Evolutionary conservation across 2,888 invertebrate species (phyloP).

Genomic region (Cartodere bifasciata): DNA sequence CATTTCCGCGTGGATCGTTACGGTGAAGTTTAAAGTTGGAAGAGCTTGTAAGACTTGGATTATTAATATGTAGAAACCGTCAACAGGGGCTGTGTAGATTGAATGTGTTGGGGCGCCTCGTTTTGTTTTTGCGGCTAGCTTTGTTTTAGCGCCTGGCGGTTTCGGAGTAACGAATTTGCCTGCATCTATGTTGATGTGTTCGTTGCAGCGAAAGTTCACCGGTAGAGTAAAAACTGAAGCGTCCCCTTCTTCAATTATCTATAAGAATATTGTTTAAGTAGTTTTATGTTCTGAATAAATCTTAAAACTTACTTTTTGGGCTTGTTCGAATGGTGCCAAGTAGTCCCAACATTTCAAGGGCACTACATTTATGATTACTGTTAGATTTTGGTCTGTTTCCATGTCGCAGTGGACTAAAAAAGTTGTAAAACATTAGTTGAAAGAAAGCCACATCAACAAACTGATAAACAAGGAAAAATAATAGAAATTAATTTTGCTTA

Average conservation of each 20-base stretch:
- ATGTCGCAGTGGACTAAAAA: no score
- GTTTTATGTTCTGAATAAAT: background rate
- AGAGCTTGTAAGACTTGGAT: conserved; percentile 37
- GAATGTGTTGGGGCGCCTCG: conserved; percentile 27
- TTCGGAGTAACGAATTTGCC: no score
- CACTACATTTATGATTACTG: conserved; percentile 40
- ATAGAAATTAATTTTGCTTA: no score
- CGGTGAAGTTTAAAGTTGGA: conserved; percentile 39
- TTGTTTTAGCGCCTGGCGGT: conserved; percentile 19
- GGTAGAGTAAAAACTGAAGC: no score
- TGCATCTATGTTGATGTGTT: conserved; percentile 28
- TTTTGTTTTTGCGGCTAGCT: conserved; percentile 6
- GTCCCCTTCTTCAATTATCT: conserved; percentile 2
- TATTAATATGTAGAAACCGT: conserved; percentile 60
- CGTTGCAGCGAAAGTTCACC: conserved; percentile 29
- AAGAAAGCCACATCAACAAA: background rate
- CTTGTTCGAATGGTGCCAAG: conserved; percentile 24
- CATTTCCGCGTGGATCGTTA: conserved; percentile 58
- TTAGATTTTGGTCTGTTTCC: conserved; percentile 27
- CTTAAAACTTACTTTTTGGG: conserved; percentile 24
- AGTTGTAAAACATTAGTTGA: no score
- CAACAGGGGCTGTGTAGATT: conserved; percentile 45
- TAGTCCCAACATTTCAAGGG: conserved; percentile 47
- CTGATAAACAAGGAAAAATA: conserved; percentile 3
- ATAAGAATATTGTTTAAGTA: background rate